A percentile compares a stretch with the other conserved stretches of the same genome.
phyloP scores from a whole-genome alignment of 2,797 vertebrate genomes.

The Catamblyrhynchus diadema region DNA sequence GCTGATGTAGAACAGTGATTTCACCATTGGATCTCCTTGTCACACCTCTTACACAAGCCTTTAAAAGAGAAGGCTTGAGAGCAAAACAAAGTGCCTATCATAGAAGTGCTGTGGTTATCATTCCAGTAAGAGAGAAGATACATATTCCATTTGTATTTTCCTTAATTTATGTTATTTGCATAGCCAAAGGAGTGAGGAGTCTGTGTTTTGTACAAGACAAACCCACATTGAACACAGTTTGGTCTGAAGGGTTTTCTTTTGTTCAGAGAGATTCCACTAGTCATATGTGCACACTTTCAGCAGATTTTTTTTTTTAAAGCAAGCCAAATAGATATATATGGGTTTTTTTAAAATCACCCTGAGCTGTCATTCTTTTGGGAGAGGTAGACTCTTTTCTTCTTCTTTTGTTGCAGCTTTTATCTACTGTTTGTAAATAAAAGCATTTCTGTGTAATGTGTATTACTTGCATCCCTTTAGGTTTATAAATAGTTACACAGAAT shows the following conservation, averaged over 20 bases:
- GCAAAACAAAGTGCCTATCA: not conserved
- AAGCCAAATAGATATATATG: not conserved
- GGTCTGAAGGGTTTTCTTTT: not conserved
- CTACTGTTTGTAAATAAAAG: conserved; percentile 30
- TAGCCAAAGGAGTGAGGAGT: not conserved
- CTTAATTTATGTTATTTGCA: not conserved
- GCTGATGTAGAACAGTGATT: conserved; percentile 8
- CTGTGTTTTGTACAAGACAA: not conserved
- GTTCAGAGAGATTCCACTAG: not conserved
- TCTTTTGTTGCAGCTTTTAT: not conserved
- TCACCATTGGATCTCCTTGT: conserved; percentile 32
- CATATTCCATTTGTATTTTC: not conserved
- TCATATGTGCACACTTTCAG: not conserved
- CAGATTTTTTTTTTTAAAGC: not conserved
- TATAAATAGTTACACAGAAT: conserved; percentile 36
- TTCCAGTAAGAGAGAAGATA: conserved; percentile 8
- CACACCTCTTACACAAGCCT: not conserved
- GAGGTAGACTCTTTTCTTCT: not conserved
- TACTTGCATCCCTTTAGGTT: not conserved
- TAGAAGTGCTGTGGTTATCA: conserved; percentile 2
- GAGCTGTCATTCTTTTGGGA: not conserved
- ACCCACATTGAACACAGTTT: not conserved
- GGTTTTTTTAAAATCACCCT: not conserved
- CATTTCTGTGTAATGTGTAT: not conserved
- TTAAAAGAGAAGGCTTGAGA: not conserved